Conservation (phyloP, 2,797 vertebrate genomes). For the Sparus aurata region DNA sequence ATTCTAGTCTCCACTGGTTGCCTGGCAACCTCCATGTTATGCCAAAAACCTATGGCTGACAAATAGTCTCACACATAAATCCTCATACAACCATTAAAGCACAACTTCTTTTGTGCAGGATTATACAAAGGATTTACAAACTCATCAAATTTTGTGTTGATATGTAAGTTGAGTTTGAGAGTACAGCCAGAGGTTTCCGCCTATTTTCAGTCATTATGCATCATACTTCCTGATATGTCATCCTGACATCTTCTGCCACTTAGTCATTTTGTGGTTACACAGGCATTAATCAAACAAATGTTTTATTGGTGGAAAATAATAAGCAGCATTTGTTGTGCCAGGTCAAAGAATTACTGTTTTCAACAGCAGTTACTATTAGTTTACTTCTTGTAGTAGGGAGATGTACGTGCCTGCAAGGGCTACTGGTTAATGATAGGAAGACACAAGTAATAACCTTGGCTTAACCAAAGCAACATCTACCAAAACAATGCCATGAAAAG, state of each 20-base stretch:
- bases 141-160: no score
- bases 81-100: not conserved
- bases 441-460: constrained; percentile 7
- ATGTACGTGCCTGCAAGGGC: not conserved
- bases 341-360: constrained; percentile 9
- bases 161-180: no score
- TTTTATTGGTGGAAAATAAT: not conserved
- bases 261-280: constrained; percentile 4
- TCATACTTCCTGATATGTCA: not conserved
- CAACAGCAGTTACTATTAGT: not conserved
- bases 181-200: not conserved
- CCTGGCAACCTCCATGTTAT: not conserved
- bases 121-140: not conserved
- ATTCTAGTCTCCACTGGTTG: not conserved
- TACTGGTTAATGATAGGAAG: not conserved
- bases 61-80: not conserved
- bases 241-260: not conserved
- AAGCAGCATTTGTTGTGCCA: not conserved
- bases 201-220: not conserved
- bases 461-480: constrained; percentile 39
- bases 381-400: not conserved
- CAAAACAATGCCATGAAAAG: constrained; percentile 45
- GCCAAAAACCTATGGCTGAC: not conserved
- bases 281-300: not conserved
- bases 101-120: not conserved